phyloP scores from a whole-genome alignment of 2,113 vertebrate genomes.

The Crypturellus undulatus region DNA sequence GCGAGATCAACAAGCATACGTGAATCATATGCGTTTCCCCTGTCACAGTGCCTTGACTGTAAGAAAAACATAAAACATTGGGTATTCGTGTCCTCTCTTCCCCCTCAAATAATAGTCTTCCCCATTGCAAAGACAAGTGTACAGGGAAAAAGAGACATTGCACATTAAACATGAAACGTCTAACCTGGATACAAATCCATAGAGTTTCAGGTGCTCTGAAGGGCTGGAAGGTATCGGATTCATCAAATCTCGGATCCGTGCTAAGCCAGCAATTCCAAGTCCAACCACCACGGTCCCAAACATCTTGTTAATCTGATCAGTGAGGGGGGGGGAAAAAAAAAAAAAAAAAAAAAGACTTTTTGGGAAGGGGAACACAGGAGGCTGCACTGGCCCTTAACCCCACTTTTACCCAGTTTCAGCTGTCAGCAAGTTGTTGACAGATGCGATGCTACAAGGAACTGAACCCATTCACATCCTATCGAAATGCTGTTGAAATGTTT shows the following conservation, averaged over 20 bases:
- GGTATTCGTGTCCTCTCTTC: not conserved
- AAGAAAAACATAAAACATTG: not conserved
- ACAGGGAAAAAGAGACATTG: not conserved
- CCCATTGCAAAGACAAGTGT: not conserved
- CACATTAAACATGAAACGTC: conserved; percentile 2
- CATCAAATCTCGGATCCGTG: conserved; percentile 87
- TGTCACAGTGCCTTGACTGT: not conserved
- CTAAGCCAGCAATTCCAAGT: conserved; percentile 86
- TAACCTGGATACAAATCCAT: conserved; percentile 93
- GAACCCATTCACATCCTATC: not conserved
- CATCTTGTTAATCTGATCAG: conserved; percentile 78
- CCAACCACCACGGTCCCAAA: conserved; percentile 91
- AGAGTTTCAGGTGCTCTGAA: conserved; percentile 82
- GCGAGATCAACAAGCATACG: not conserved
- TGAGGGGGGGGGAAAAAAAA: not conserved
- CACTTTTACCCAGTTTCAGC: not conserved
- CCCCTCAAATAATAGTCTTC: not conserved
- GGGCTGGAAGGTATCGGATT: conserved; percentile 79
- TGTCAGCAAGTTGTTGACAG: not conserved
- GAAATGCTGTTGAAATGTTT: not conserved
- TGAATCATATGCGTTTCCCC: not conserved
- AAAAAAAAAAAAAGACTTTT: not conserved
- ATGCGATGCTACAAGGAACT: not conserved
- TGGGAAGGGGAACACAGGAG: not conserved
- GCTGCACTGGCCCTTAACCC: not conserved